Percentiles rank a stretch among this genome's conserved stretches.
phyloP scores from a whole-genome alignment of 2,888 invertebrate genomes.

The Melolontha melolontha region DNA sequence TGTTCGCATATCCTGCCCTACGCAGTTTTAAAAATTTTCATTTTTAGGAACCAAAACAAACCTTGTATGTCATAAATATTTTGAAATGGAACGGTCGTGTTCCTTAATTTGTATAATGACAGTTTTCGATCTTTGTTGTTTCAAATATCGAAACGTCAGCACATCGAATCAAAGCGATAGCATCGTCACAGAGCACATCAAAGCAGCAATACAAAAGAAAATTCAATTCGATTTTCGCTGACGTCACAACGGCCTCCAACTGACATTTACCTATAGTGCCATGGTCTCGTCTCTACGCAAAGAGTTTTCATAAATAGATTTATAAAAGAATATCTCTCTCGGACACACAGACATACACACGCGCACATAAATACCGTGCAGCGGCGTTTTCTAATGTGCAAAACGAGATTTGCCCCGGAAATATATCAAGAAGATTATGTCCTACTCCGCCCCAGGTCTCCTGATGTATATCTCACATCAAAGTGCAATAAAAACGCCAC shows the following conservation, averaged over 20 bases:
- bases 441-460: conserved; percentile 31
- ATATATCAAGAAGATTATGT: conserved; percentile 55
- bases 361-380: neutral
- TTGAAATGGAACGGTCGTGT: too few species aligned
- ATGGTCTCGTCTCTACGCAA: conserved; percentile 6
- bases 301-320: conserved; percentile 37
- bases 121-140: too few species aligned
- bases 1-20: too few species aligned
- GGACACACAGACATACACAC: neutral
- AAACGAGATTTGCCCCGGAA: conserved; percentile 40
- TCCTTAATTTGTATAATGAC: too few species aligned
- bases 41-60: too few species aligned
- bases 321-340: conserved; percentile 15
- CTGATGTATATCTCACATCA: conserved; percentile 56
- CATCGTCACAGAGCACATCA: neutral
- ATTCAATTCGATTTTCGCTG: conserved; percentile 18
- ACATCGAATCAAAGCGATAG: too few species aligned
- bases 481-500: conserved; percentile 57
- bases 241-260: conserved; percentile 12
- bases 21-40: too few species aligned
- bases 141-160: too few species aligned
- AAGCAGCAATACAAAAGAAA: conserved; percentile 8
- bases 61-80: too few species aligned
- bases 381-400: conserved; percentile 36
- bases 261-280: neutral